A percentile compares a stretch with the other conserved stretches of the same genome.
phyloP scores from a whole-genome alignment of 2,113 vertebrate species.

The Stercorarius parasiticus region DNA sequence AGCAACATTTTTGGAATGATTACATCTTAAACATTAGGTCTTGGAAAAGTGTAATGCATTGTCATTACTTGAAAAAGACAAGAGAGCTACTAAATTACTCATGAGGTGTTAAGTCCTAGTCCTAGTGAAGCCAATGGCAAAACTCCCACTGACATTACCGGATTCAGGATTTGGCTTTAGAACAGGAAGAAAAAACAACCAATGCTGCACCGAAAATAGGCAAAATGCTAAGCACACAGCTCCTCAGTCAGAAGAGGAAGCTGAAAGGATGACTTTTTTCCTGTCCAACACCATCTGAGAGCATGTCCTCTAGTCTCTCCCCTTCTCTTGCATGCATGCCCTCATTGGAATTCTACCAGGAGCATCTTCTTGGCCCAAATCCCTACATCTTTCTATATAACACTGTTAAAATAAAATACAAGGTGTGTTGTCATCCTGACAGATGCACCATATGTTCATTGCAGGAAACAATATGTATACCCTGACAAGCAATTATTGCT shows the following conservation, averaged over 20 bases:
- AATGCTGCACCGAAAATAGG: neutral
- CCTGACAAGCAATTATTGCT: slow-evolving; percentile 19
- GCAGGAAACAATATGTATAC: slow-evolving; percentile 16
- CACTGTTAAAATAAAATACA: neutral
- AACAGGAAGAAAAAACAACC: neutral
- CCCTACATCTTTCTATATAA: neutral
- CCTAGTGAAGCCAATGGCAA: neutral
- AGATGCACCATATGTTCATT: neutral
- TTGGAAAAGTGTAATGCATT: neutral
- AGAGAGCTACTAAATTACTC: neutral
- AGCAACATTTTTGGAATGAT: neutral
- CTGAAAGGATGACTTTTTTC: neutral
- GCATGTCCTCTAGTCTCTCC: neutral
- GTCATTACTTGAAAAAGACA: neutral
- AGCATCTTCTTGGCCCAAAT: neutral
- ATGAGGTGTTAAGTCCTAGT: neutral
- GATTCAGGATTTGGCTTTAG: neutral
- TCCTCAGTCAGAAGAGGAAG: neutral
- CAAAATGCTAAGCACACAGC: neutral
- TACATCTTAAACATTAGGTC: neutral
- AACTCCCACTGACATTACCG: neutral
- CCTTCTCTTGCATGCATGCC: neutral
- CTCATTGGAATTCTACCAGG: neutral
- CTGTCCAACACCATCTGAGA: neutral
- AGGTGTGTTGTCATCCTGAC: slow-evolving; percentile 15